Conservation (phyloP, 2,888 invertebrate genomes). For the Cheilosia vernalis region DNA sequence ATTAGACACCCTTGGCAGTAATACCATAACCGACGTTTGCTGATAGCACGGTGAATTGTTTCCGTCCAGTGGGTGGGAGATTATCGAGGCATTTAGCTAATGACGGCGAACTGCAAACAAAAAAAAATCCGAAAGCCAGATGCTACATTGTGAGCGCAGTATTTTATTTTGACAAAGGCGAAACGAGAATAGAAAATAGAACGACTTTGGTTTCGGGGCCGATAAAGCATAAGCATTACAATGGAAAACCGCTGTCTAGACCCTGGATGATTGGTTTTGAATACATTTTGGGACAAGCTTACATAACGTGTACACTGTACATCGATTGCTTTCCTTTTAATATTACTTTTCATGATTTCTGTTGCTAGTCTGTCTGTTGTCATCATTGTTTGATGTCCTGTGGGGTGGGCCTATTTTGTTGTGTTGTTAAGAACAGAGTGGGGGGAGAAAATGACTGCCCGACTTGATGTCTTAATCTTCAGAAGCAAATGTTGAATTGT, state of each 20-base stretch:
- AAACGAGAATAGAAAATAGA: neutral
- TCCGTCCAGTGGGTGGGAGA: neutral
- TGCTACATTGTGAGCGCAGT: neutral
- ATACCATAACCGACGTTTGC: slow-evolving; percentile 7
- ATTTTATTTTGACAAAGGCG: neutral
- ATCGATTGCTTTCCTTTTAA: slow-evolving; percentile 9
- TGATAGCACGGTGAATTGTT: slow-evolving; percentile 23
- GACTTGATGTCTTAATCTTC: neutral
- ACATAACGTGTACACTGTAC: neutral
- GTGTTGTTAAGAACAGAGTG: neutral
- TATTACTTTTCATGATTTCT: neutral
- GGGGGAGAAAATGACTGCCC: neutral
- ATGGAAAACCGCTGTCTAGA: slow-evolving; percentile 35
- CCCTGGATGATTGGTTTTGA: slow-evolving; percentile 28
- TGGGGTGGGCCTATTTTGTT: neutral
- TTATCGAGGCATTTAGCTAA: slow-evolving; percentile 20
- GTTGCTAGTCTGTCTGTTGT: neutral
- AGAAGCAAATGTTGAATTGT: slow-evolving; percentile 2
- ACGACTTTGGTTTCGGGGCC: neutral
- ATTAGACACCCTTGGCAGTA: neutral
- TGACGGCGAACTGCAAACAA: slow-evolving; percentile 12
- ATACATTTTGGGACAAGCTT: slow-evolving; percentile 5
- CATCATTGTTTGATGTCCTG: neutral
- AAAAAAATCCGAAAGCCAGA: slow-evolving; percentile 13
- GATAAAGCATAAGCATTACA: neutral